phyloP scores from a whole-genome alignment of 1,140 invertebrate species.

The Drosophila lini region DNA sequence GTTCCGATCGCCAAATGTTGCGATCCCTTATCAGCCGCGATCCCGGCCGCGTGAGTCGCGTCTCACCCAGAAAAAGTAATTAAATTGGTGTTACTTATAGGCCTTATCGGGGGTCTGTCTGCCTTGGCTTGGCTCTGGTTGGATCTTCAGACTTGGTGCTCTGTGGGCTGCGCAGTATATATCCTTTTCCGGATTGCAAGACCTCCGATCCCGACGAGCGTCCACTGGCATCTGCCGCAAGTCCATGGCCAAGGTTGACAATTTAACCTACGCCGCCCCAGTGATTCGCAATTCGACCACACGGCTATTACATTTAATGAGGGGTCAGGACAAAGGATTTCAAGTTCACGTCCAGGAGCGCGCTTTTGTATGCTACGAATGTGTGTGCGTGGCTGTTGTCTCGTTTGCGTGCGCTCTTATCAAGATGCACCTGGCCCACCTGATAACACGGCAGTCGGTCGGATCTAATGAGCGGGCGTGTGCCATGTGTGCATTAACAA shows the following conservation, averaged over 20 bases:
- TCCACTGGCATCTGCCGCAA: conserved; percentile 46
- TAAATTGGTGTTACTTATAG: conserved; percentile 44
- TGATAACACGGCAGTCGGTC: conserved; percentile 37
- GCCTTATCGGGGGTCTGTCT: conserved; percentile 45
- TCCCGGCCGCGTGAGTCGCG: conserved; percentile 37
- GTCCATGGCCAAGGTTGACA: conserved; percentile 62
- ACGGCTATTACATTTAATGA: conserved; percentile 71
- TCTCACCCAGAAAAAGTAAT: conserved; percentile 30
- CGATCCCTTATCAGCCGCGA: conserved; percentile 45
- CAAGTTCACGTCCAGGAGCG: conserved; percentile 70
- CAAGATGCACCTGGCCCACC: conserved; percentile 69
- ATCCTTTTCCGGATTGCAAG: conserved; percentile 51
- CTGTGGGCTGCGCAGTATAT: conserved; percentile 34
- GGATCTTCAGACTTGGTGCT: background rate
- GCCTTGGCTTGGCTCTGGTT: conserved; percentile 40
- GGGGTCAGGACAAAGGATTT: conserved; percentile 71
- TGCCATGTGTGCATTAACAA: conserved; percentile 16
- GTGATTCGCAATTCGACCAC: conserved; percentile 51
- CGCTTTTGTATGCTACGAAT: conserved; percentile 72
- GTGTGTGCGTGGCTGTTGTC: conserved; percentile 14
- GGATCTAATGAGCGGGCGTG: conserved; percentile 63
- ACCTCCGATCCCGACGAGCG: conserved; percentile 48
- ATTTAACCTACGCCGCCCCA: conserved; percentile 37
- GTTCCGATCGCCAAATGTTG: conserved; percentile 53
- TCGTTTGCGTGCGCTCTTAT: conserved; percentile 43